Evolutionary conservation across 2,797 vertebrate genomes (phyloP).

Genomic region (Eurystomus glaucurus): DNA sequence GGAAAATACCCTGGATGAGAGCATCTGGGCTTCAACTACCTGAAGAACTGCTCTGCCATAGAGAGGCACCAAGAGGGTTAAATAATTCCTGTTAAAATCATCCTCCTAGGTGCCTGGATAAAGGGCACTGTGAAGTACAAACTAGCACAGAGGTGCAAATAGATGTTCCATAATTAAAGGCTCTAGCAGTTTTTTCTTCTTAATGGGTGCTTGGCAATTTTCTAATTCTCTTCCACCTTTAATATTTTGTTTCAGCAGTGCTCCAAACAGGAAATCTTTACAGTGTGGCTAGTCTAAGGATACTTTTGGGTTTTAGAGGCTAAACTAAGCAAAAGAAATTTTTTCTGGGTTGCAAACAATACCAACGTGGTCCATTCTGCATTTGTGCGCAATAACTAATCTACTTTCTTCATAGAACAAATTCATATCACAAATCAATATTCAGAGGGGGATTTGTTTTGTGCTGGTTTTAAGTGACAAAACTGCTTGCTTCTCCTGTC

Average conservation of each 20-base stretch:
- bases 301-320: not conserved
- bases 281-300: not conserved
- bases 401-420: not conserved
- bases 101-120: not conserved
- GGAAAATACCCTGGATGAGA: not conserved
- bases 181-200: not conserved
- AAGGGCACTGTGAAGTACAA: not conserved
- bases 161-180: not conserved
- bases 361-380: not conserved
- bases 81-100: not conserved
- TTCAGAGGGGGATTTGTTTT: not conserved
- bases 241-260: not conserved
- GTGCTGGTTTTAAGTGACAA: not conserved
- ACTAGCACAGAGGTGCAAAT: not conserved
- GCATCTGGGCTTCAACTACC: not conserved
- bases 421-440: not conserved
- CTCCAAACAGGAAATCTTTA: not conserved
- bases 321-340: not conserved
- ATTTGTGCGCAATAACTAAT: not conserved
- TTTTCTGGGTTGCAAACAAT: not conserved
- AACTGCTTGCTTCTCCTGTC: constrained; percentile 16
- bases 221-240: not conserved
- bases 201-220: not conserved
- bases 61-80: not conserved
- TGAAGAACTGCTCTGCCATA: not conserved